Conservation (phyloP, 2,113 vertebrate genomes). For the Myotis lucifugus region DNA sequence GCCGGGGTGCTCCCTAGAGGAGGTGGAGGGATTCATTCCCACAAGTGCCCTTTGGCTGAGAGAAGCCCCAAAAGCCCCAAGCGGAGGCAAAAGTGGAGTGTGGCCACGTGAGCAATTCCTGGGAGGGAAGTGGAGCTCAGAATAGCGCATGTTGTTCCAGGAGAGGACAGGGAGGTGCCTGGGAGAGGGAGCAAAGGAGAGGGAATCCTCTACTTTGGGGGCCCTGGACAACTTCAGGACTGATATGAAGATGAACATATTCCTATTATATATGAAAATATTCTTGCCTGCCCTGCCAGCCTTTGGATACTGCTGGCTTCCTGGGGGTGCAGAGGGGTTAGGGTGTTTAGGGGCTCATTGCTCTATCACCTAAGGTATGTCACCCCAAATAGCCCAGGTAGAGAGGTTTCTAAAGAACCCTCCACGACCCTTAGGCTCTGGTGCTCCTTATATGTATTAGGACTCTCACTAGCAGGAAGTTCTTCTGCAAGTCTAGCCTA, state of each 20-base stretch:
- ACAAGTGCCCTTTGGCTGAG: neutral
- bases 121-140: conserved; percentile 30
- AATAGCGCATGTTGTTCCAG: conserved; percentile 52
- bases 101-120: conserved; percentile 28
- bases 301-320: neutral
- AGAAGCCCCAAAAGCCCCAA: neutral
- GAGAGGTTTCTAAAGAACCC: neutral
- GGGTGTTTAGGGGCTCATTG: neutral
- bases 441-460: neutral
- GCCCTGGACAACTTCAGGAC: neutral
- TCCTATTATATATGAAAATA: too few relatives aligned
- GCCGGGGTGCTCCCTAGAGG: neutral
- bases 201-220: neutral
- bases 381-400: neutral
- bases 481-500: neutral
- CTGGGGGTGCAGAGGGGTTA: neutral
- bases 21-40: neutral
- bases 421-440: neutral
- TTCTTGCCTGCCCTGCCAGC: neutral
- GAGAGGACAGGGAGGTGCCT: neutral
- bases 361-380: neutral
- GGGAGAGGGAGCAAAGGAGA: neutral
- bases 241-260: too few relatives aligned
- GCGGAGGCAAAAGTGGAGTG: neutral
- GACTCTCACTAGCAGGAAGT: neutral